Evolutionary conservation across 2,797 vertebrate genomes (phyloP).

Genomic region (Spinibarbus caldwelli): DNA sequence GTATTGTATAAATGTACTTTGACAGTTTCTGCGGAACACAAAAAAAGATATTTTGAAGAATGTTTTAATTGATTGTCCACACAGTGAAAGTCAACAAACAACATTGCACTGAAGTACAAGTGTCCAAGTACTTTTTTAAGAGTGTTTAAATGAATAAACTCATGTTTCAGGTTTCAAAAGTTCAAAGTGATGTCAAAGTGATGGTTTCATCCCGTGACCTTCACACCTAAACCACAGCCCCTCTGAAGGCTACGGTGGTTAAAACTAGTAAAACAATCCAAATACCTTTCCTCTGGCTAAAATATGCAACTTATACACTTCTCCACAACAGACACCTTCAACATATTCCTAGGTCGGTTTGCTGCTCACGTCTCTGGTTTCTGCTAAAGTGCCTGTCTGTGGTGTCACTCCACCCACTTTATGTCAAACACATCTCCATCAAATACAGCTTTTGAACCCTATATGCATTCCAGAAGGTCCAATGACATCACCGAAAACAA

Average conservation of each 20-base stretch:
- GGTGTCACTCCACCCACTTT: not conserved
- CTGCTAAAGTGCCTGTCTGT: conserved; percentile 20
- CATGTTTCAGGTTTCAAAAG: not conserved
- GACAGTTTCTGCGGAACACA: not conserved
- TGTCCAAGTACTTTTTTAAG: not conserved
- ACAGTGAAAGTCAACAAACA: not conserved
- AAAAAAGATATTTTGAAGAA: not conserved
- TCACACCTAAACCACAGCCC: conserved; percentile 21
- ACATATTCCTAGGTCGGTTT: conserved; percentile 10
- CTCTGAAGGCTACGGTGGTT: not conserved
- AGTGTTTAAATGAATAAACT: not conserved
- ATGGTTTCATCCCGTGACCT: conserved; percentile 1
- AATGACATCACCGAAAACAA: not conserved
- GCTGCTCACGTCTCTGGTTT: not conserved
- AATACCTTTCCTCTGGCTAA: conserved; percentile 9
- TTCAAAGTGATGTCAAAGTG: not conserved
- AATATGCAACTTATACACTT: conserved; percentile 1
- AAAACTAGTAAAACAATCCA: conserved; percentile 32
- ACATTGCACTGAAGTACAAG: not conserved
- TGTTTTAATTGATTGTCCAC: not conserved
- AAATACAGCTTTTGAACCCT: not conserved
- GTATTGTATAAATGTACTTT: no score
- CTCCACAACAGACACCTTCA: conserved; percentile 2
- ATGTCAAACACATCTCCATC: conserved; percentile 23
- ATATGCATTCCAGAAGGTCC: not conserved